A percentile compares a stretch with the other conserved stretches of the same genome.
phyloP scores from a whole-genome alignment of 2,113 vertebrate genomes.

The Uria aalge region DNA sequence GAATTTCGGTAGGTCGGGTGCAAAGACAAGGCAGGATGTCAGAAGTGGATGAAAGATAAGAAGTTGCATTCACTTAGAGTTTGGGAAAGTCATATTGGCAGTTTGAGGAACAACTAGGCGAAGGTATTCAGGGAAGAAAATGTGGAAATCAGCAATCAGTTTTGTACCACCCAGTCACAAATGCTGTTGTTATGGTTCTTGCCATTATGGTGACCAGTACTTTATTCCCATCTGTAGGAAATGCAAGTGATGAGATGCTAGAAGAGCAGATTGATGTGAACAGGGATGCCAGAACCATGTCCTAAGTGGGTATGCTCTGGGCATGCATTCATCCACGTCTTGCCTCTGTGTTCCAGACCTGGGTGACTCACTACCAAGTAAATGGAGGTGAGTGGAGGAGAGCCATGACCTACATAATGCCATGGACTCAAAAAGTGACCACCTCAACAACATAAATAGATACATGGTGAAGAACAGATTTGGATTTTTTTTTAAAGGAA shows the following conservation, averaged over 20 bases:
- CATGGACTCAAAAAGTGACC: background rate
- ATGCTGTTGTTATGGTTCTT: background rate
- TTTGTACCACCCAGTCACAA: background rate
- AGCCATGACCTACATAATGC: background rate
- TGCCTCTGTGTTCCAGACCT: background rate
- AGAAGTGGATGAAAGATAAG: background rate
- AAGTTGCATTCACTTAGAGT: background rate
- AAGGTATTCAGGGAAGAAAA: background rate
- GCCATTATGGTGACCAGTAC: background rate
- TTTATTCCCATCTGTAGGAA: background rate
- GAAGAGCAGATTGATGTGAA: background rate
- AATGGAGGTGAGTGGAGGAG: background rate
- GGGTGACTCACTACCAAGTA: background rate
- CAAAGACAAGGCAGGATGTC: conserved; percentile 12
- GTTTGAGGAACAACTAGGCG: background rate
- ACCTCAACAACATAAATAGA: background rate
- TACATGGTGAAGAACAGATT: background rate
- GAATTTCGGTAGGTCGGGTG: background rate
- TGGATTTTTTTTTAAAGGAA: background rate
- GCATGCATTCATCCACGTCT: background rate
- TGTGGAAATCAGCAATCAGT: background rate
- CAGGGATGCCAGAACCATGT: background rate
- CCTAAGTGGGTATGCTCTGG: background rate
- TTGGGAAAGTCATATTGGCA: background rate
- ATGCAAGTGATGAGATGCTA: background rate